These are phyloP conservation scores for Oriolus oriolus DNA, from an alignment of 2,113 vertebrate species.

Conservation along the genomic window DNA sequence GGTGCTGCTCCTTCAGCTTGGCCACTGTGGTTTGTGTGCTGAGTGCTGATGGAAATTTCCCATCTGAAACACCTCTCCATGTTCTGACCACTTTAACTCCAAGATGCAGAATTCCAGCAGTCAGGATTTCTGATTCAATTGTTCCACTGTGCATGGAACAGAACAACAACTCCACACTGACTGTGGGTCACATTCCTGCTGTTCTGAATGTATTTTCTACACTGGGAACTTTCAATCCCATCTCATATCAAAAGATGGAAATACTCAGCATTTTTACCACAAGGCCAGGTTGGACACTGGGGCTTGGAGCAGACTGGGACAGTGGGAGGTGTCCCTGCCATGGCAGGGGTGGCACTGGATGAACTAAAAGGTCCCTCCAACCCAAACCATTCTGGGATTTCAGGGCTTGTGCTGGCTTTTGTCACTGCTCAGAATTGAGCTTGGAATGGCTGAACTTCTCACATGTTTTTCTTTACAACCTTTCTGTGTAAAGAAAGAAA, in stretches of 20 bases:
- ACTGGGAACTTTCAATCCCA: neutral
- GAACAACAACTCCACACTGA: neutral
- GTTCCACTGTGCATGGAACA: neutral
- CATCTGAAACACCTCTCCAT: neutral
- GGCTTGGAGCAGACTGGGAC: neutral
- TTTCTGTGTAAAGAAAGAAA: neutral
- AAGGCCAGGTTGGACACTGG: neutral
- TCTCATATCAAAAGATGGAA: neutral
- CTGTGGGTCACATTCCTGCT: neutral
- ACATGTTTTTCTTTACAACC: neutral
- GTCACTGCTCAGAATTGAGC: neutral
- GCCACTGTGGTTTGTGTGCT: neutral
- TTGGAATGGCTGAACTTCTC: neutral
- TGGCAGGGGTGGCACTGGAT: neutral
- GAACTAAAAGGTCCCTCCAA: rapidly evolving
- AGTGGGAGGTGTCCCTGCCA: neutral
- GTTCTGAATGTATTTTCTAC: neutral
- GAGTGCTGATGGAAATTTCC: neutral
- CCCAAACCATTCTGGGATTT: neutral
- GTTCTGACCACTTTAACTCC: neutral
- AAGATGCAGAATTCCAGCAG: too few relatives aligned
- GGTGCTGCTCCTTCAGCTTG: neutral
- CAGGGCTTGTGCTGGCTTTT: neutral
- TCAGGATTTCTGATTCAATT: neutral
- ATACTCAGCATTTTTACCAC: neutral